Evolutionary conservation across 2,888 invertebrate species (phyloP).

Genomic region (Agonopterix subpropinquella): DNA sequence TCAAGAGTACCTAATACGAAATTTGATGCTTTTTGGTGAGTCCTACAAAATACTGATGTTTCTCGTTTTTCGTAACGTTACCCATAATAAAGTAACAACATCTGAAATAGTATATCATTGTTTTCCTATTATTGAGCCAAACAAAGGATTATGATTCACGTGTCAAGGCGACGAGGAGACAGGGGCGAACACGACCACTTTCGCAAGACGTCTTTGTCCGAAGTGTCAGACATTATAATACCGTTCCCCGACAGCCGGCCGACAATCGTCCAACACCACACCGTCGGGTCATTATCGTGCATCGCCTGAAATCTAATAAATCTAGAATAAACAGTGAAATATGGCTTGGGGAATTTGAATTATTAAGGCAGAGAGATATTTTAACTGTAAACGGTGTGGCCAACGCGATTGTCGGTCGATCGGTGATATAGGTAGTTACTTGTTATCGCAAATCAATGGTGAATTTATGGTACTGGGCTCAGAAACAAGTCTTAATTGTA

Average conservation of each 20-base stretch:
- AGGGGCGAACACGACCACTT: conserved; percentile 32
- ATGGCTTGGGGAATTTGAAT: conserved; percentile 21
- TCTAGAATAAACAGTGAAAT: conserved; percentile 33
- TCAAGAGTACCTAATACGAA: too few species aligned
- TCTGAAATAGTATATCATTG: background rate
- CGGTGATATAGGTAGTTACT: background rate
- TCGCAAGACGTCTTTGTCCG: conserved; percentile 21
- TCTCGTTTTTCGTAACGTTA: too few species aligned
- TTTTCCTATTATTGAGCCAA: background rate
- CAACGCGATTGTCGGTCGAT: conserved; percentile 10
- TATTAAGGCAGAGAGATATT: conserved; percentile 13
- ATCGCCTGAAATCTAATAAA: conserved; percentile 28
- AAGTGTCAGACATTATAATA: too few species aligned
- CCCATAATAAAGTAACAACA: too few species aligned
- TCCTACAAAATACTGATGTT: too few species aligned
- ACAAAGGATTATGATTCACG: conserved; percentile 28
- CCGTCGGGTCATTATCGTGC: conserved; percentile 25
- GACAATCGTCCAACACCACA: conserved; percentile 18
- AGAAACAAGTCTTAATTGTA: conserved; percentile 22
- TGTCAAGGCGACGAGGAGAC: conserved; percentile 34
- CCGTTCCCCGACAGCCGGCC: conserved; percentile 11
- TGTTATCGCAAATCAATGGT: conserved; percentile 21
- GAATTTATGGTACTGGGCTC: conserved; percentile 16
- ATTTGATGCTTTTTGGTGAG: too few species aligned
- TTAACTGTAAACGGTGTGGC: conserved; percentile 7